Percentiles rank a stretch among this genome's conserved stretches.
These are phyloP conservation scores for Saturnia japonica DNA, from an alignment of 2,888 invertebrate species.

Conservation along the genomic window DNA sequence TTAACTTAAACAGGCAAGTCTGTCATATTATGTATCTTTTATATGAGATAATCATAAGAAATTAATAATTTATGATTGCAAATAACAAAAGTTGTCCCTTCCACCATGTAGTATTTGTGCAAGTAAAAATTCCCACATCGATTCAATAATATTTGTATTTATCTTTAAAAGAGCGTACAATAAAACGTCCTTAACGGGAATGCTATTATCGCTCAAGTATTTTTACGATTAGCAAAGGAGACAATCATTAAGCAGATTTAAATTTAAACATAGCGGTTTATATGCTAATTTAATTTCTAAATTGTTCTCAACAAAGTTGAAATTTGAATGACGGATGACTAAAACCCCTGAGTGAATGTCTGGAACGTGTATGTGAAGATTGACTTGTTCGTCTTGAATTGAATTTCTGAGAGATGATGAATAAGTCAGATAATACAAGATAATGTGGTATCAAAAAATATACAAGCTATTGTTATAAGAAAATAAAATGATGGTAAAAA, in stretches of 20 bases:
- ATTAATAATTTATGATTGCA: neutral
- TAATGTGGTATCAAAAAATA: neutral
- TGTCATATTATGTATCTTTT: neutral
- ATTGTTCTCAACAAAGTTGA: constrained; percentile 22
- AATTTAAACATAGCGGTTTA: constrained; percentile 44
- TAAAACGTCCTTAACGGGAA: constrained; percentile 43
- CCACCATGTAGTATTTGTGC: neutral
- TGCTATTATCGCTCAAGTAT: constrained; percentile 47
- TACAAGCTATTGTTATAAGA: neutral
- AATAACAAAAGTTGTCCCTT: neutral
- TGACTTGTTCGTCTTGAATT: constrained; percentile 18
- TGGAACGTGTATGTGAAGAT: constrained; percentile 19
- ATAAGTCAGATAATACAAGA: neutral
- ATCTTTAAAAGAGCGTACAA: constrained; percentile 26
- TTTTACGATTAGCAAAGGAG: constrained; percentile 64
- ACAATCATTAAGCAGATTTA: constrained; percentile 59
- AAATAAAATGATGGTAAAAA: neutral
- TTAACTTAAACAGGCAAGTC: neutral
- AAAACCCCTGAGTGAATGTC: constrained; percentile 17
- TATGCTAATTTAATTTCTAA: constrained; percentile 33
- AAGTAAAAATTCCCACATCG: neutral
- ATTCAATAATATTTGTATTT: constrained; percentile 18
- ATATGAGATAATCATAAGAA: neutral
- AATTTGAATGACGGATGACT: neutral
- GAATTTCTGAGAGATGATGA: constrained; percentile 8